phyloP scores from a whole-genome alignment of 2,113 vertebrate genomes.

The Talpa occidentalis region DNA sequence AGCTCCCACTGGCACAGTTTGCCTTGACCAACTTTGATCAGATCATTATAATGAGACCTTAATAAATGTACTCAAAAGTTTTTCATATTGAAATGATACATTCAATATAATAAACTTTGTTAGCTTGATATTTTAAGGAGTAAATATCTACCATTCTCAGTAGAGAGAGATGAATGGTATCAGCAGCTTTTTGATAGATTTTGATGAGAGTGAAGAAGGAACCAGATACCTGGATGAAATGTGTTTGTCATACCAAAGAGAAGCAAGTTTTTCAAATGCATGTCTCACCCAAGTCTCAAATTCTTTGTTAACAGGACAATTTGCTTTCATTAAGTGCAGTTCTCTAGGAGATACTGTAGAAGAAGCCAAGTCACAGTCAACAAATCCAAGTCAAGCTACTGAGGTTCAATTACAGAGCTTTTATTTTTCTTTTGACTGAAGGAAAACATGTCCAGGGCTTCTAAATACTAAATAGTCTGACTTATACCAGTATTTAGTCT shows the following conservation, averaged over 20 bases:
- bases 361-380: neutral
- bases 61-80: slow-evolving; percentile 34
- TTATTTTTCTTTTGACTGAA: neutral
- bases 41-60: slow-evolving; percentile 13
- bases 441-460: neutral
- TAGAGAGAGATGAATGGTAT: neutral
- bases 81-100: slow-evolving; percentile 72
- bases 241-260: slow-evolving; percentile 48
- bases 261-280: neutral
- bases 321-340: neutral
- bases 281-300: neutral
- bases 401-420: neutral
- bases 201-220: neutral
- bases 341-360: neutral
- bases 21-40: too few relatives aligned
- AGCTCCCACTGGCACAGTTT: too few relatives aligned
- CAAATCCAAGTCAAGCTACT: slow-evolving; percentile 6
- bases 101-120: slow-evolving; percentile 52
- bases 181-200: neutral
- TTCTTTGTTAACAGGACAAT: neutral
- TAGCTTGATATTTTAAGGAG: slow-evolving; percentile 40
- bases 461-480: slow-evolving; percentile 45
- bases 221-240: neutral
- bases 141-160: neutral
- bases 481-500: slow-evolving; percentile 58